These are phyloP conservation scores for Caerostris darwini DNA, from an alignment of 1,140 invertebrate species.

Conservation along the genomic window DNA sequence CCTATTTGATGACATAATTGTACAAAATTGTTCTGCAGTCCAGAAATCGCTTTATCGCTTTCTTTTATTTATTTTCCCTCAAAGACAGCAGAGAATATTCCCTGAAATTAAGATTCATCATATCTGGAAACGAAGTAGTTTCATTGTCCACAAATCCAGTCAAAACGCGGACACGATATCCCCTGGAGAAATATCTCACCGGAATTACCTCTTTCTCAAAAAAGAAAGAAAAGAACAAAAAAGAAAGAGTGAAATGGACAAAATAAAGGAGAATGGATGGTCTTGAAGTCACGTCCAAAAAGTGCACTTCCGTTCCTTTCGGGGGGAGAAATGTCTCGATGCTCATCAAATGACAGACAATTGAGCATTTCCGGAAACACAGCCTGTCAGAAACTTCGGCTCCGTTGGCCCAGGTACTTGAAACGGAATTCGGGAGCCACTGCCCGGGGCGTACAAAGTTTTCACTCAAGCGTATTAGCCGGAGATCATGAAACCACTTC, in stretches of 20 bases:
- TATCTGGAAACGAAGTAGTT: neutral
- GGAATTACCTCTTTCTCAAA: neutral
- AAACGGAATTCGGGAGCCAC: neutral
- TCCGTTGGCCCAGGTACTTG: neutral
- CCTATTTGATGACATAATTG: too few relatives aligned
- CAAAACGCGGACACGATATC: neutral
- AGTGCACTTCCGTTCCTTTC: neutral
- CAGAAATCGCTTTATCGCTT: too few relatives aligned
- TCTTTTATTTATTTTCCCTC: too few relatives aligned
- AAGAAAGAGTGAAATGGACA: neutral
- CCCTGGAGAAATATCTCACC: neutral
- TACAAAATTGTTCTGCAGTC: too few relatives aligned
- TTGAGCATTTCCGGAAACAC: conserved; percentile 63
- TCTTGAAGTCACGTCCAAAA: conserved; percentile 14
- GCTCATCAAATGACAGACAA: conserved; percentile 55
- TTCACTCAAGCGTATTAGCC: neutral
- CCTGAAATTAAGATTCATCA: neutral
- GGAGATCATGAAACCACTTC: neutral
- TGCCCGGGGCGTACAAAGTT: neutral
- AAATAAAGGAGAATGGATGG: neutral
- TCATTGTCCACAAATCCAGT: neutral
- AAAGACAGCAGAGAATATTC: neutral
- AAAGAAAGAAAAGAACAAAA: neutral
- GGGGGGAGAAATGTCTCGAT: neutral
- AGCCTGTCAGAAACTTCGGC: conserved; percentile 49